Conservation (phyloP, 2,797 vertebrate species). For the Nyctalus aviator region DNA sequence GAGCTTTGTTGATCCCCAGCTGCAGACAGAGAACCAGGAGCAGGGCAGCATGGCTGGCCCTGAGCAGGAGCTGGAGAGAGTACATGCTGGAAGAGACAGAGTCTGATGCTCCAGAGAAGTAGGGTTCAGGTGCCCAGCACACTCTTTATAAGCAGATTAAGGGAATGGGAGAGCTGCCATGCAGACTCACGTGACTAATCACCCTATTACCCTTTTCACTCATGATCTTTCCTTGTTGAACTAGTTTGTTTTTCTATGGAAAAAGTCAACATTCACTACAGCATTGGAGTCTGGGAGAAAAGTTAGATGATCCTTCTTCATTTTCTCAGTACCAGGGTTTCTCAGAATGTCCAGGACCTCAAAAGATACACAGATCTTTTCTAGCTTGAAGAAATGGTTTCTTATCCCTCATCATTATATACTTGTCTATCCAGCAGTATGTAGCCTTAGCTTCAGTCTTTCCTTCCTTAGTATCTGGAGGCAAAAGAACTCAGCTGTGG, state of each 20-base stretch:
- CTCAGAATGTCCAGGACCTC: neutral
- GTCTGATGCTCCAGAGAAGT: neutral
- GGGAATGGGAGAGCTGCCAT: conserved; percentile 40
- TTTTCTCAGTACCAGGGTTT: conserved; percentile 27
- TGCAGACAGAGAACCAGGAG: conserved; percentile 72
- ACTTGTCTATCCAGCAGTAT: neutral
- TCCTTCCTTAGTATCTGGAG: neutral
- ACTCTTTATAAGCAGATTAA: conserved; percentile 60
- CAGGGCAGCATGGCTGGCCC: neutral
- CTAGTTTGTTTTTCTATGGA: conserved; percentile 57
- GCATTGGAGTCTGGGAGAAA: neutral
- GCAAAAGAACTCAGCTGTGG: neutral
- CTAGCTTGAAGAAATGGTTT: neutral
- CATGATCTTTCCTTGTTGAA: conserved; percentile 55
- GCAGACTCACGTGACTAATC: neutral
- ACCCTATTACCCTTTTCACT: neutral
- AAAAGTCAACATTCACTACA: conserved; percentile 40
- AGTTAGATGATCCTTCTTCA: neutral
- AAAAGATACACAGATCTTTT: neutral
- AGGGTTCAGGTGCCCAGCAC: neutral
- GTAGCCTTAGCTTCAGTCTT: neutral
- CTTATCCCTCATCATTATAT: neutral
- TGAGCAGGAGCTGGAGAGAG: neutral
- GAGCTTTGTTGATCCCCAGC: conserved; percentile 12
- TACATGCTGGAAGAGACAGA: conserved; percentile 44